Conservation (phyloP, 2,113 vertebrate genomes). For the Gobiocypris rarus region DNA sequence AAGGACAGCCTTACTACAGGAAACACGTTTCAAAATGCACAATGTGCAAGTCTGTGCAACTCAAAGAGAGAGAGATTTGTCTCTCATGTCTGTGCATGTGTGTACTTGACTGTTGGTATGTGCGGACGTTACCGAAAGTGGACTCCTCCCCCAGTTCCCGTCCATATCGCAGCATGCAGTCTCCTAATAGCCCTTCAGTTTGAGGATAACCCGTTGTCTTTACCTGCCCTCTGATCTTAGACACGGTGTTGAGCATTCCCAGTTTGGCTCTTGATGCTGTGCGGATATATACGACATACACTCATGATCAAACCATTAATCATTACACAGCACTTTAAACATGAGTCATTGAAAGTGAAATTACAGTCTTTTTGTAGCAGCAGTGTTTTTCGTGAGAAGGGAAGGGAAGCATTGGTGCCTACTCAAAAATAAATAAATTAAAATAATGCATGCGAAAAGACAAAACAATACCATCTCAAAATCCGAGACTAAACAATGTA, state of each 20-base stretch:
- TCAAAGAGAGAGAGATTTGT: not conserved
- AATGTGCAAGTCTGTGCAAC: constrained; percentile 5
- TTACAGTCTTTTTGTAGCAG: not conserved
- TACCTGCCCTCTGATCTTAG: constrained; percentile 93
- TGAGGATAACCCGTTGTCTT: constrained; percentile 92
- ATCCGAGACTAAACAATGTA: not conserved
- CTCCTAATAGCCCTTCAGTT: constrained; percentile 89
- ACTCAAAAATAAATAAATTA: not conserved
- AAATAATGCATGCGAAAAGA: not conserved
- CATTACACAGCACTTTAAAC: not conserved
- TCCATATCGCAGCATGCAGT: constrained; percentile 91
- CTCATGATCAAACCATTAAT: not conserved
- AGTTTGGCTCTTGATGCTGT: constrained; percentile 91
- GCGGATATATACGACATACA: constrained; percentile 22
- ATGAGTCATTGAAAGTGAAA: not conserved
- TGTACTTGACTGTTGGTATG: not conserved
- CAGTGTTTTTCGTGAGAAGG: not conserved
- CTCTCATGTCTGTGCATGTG: constrained; percentile 11
- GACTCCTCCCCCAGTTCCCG: constrained; percentile 89
- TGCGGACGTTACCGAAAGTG: constrained; percentile 82
- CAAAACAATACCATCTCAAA: not conserved
- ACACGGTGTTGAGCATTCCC: constrained; percentile 93
- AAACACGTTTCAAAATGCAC: not conserved
- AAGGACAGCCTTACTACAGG: not conserved
- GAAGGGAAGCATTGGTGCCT: not conserved